phyloP scores from a whole-genome alignment of 2,888 invertebrate genomes.

The Andrena haemorrhoa region DNA sequence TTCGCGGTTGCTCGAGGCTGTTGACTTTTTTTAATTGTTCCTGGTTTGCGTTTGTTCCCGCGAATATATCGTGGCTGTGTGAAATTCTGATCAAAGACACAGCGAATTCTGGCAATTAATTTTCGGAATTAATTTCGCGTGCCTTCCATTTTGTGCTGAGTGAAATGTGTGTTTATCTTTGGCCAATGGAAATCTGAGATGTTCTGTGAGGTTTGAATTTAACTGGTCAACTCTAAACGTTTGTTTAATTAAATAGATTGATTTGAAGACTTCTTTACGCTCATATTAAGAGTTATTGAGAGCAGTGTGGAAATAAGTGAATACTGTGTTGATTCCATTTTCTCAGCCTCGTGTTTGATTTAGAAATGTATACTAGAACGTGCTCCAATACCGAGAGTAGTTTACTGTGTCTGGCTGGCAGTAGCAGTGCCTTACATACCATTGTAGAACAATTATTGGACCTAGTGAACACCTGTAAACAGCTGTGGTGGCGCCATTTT shows the following conservation, averaged over 20 bases:
- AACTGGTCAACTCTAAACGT: too few relatives aligned
- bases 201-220: too few relatives aligned
- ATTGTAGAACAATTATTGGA: constrained; percentile 3
- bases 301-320: too few relatives aligned
- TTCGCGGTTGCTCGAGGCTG: not conserved
- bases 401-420: not conserved
- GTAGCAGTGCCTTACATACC: constrained; percentile 1
- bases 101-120: not conserved
- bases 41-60: not conserved
- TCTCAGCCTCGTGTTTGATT: not conserved
- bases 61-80: not conserved
- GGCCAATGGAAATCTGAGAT: too few relatives aligned
- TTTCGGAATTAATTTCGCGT: not conserved
- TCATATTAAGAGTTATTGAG: too few relatives aligned
- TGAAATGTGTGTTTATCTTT: not conserved
- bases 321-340: too few relatives aligned
- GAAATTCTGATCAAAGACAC: not conserved
- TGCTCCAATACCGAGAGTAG: not conserved
- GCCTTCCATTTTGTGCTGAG: not conserved
- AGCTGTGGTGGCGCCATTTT: constrained; percentile 6
- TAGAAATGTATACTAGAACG: not conserved
- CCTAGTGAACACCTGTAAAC: constrained; percentile 1
- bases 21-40: not conserved
- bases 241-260: too few relatives aligned
- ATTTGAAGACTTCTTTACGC: too few relatives aligned